Conservation (phyloP, 2,797 vertebrate genomes). For the Squalus acanthias region DNA sequence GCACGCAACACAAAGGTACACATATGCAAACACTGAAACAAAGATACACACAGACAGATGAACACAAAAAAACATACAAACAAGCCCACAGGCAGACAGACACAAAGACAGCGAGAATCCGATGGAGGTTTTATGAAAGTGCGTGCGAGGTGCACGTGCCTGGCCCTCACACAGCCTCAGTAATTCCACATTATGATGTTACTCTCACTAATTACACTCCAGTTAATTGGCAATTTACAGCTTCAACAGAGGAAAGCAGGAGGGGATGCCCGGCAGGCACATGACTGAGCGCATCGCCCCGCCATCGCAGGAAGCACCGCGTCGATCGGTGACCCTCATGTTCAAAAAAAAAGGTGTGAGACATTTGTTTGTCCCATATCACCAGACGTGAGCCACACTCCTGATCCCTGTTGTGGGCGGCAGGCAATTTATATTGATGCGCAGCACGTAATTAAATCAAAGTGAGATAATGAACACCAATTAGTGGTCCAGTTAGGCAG, state of each 20-base stretch:
- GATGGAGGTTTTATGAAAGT: neutral
- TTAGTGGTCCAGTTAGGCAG: constrained; percentile 86
- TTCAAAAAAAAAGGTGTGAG: constrained; percentile 43
- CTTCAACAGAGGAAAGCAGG: constrained; percentile 36
- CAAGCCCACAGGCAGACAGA: too few relatives aligned
- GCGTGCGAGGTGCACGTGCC: constrained; percentile 40
- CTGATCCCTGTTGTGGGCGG: constrained; percentile 68
- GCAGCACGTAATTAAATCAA: constrained; percentile 97
- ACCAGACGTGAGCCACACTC: constrained; percentile 43
- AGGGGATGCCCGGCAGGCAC: constrained; percentile 27
- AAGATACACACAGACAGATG: neutral
- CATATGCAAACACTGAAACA: too few relatives aligned
- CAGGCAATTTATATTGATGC: constrained; percentile 77
- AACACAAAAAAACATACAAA: neutral
- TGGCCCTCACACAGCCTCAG: constrained; percentile 43
- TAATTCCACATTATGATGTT: constrained; percentile 47
- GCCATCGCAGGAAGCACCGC: constrained; percentile 38
- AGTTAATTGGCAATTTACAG: constrained; percentile 53
- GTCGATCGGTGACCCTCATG: constrained; percentile 49
- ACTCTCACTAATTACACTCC: constrained; percentile 55
- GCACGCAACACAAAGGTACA: too few relatives aligned
- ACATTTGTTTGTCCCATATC: constrained; percentile 45
- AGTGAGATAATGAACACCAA: constrained; percentile 97
- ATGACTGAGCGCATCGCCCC: neutral
- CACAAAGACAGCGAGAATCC: neutral